A percentile compares a stretch with the other conserved stretches of the same genome.
These are phyloP conservation scores for Melanaphis sacchari DNA, from an alignment of 1,140 invertebrate genomes.

Conservation along the genomic window DNA sequence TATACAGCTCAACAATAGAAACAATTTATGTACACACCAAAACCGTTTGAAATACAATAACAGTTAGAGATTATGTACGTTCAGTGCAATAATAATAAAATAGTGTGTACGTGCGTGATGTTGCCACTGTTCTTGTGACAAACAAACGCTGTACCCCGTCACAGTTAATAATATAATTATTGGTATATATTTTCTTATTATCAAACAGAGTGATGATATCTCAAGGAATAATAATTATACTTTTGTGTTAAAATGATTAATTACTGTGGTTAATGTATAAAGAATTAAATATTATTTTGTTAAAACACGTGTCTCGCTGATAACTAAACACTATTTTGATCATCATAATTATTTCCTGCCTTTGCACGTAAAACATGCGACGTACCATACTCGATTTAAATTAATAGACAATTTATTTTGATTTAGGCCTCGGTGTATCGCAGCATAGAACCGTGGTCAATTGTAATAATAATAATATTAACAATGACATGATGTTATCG, in stretches of 20 bases:
- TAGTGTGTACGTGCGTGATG: constrained; percentile 1
- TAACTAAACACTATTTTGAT: too few relatives aligned
- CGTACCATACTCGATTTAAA: too few relatives aligned
- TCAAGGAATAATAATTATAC: not conserved
- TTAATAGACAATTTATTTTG: too few relatives aligned
- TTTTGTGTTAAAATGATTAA: not conserved
- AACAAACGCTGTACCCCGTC: not conserved
- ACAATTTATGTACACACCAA: not conserved
- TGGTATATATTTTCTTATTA: not conserved
- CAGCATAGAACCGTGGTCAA: too few relatives aligned
- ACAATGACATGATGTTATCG: too few relatives aligned
- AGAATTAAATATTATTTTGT: not conserved
- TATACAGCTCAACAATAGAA: not conserved
- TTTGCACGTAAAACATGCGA: too few relatives aligned
- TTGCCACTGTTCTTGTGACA: not conserved
- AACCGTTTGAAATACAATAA: not conserved
- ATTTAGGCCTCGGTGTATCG: too few relatives aligned
- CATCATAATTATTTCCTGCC: too few relatives aligned
- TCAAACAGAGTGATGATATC: not conserved
- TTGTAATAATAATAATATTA: too few relatives aligned
- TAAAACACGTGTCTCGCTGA: too few relatives aligned
- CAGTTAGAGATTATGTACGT: not conserved
- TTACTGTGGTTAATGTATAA: not conserved
- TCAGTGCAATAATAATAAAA: not conserved
- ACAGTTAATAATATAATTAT: not conserved